phyloP scores from a whole-genome alignment of 2,797 vertebrate genomes.

The Somateria mollissima region DNA sequence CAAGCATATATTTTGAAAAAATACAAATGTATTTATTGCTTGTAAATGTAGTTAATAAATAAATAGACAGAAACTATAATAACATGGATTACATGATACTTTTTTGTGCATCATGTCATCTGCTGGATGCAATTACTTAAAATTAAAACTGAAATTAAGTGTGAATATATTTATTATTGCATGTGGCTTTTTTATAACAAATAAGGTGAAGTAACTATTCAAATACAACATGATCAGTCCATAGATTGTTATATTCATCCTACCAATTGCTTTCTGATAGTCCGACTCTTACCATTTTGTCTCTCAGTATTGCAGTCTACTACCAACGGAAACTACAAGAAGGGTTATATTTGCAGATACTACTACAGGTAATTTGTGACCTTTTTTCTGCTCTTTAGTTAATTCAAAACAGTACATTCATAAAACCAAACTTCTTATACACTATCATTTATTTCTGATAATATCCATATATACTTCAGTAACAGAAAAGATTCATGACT shows the following conservation, averaged over 20 bases:
- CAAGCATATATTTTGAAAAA: constrained; percentile 50
- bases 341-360: not conserved
- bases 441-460: not conserved
- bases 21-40: constrained; percentile 36
- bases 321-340: not conserved
- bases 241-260: not conserved
- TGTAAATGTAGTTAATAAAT: constrained; percentile 20
- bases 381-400: not conserved
- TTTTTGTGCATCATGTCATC: constrained; percentile 22
- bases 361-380: not conserved
- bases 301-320: not conserved
- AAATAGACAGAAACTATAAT: constrained; percentile 43
- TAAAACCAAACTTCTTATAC: not conserved
- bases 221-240: not conserved
- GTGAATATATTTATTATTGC: constrained; percentile 13
- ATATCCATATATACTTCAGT: not conserved
- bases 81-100: constrained; percentile 46
- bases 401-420: not conserved
- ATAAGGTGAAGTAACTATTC: not conserved
- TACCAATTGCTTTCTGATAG: not conserved
- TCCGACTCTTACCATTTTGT: not conserved
- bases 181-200: not conserved
- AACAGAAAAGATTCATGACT: not conserved
- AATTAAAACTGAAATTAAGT: constrained; percentile 29
- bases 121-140: constrained; percentile 18